Evolutionary conservation across 2,797 vertebrate genomes (phyloP), one percentile per base, ranked within the genome.

Genomic region (Onychomys torridus): DNA sequence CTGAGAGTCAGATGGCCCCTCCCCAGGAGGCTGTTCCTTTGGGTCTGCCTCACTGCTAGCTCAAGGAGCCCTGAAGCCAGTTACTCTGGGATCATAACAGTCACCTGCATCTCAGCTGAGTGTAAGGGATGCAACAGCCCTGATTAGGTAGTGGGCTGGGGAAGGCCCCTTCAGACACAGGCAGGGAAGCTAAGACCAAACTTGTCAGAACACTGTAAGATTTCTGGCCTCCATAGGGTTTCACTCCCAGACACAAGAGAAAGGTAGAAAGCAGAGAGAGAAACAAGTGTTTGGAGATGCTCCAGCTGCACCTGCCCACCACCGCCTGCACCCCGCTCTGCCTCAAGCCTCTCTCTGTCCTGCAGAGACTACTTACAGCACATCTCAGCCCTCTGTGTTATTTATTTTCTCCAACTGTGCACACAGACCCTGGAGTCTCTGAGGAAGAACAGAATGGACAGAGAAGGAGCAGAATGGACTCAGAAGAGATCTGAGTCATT

Each of bases 41-140:
- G 34, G 25, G 67, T 34, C 49, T 34, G 8, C 52, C 40, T 7
- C 0, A 6, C 14, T 63, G 49, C 40, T 77, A 13, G 9, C 46
- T 27, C 82, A 78, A 19, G 8, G 57, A 76, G 25, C n/a, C 59
- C 83, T 13, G 23, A 84, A 37, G 23, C 34, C 76, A 79, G 43
- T 73, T 67, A 55, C 14, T 19, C 34, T 40, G 40, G 57, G 17
- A 65, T 10, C 17, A 13, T 10, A 40, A 49, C 19, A 37, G 0
- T 16, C 21, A 27, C 40, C 11, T 14, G 9, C 25, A 78, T 27
- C 34, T 92, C 67, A 17, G 37, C 5, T 34, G 29, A 43, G 52
- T 9, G 10, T 6, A 21, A 6, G 10, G 6, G 65, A 23, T 16
- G 5, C 8, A 25, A 23, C 1, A 49, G 0, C 16, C 81, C 29